phyloP scores from a whole-genome alignment of 92 coral and sea anemone genomes.

The Umimayanthus chanpuru region DNA sequence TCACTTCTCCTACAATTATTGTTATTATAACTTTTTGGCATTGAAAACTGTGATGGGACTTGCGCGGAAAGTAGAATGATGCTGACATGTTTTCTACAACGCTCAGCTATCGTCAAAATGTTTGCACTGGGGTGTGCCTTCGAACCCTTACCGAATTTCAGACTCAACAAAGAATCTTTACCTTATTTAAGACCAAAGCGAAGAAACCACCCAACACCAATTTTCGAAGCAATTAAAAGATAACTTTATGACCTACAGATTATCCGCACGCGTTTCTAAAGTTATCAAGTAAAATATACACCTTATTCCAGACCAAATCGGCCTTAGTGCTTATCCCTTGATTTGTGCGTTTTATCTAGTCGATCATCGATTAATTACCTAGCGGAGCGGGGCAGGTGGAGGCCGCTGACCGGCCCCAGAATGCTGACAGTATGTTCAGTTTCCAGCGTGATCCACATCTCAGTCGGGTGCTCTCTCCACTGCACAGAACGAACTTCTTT shows the following conservation, averaged over 20 bases:
- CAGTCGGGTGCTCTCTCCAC: conserved; percentile 87
- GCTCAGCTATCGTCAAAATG: neutral
- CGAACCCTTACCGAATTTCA: neutral
- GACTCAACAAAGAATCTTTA: neutral
- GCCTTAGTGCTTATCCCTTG: neutral
- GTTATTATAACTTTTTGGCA: too few species aligned
- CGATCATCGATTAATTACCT: conserved; percentile 37
- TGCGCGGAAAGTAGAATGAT: too few species aligned
- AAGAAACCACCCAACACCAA: neutral
- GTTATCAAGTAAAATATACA: neutral
- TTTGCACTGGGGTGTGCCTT: neutral
- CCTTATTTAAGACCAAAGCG: neutral
- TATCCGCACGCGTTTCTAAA: neutral
- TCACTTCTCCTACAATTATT: too few species aligned
- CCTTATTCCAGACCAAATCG: neutral
- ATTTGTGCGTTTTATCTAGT: neutral
- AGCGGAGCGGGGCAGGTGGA: conserved; percentile 89
- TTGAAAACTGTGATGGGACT: too few species aligned
- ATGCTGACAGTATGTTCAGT: conserved; percentile 74
- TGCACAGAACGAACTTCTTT: conserved; percentile 89
- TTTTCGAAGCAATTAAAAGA: neutral
- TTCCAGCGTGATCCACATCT: conserved; percentile 92
- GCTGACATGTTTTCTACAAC: too few species aligned
- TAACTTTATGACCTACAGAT: neutral
- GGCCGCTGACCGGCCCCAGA: conserved; percentile 94